Base-by-base conservation (phyloP, 2,888 invertebrate species). In the Uropetala carovei region DNA sequence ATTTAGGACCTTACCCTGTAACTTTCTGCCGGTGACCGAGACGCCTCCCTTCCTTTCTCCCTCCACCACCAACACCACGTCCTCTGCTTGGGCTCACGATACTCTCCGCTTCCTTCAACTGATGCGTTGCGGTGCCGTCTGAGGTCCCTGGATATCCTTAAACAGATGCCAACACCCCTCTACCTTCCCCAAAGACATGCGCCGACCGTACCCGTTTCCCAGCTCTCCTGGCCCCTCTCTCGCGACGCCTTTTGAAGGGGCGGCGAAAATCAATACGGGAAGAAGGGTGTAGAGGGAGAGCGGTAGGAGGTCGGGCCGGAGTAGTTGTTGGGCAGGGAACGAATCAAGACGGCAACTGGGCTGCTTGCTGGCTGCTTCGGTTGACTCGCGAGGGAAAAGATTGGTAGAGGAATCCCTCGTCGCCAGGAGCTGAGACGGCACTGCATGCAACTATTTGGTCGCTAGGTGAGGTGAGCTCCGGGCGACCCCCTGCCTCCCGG, bases 251-350 rank as follows among this genome's bases (percentile, higher is more conserved):
- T 75, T 27, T 75, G 43, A 43, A 43, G 43, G 43, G 43, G 43
- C 43, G 43, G 75, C 75, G 75, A 75, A 75, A 75, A 75, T 75
- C 75, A 75, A 75, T 75, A 75, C 75, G 18, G 27, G 75, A 27
- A 64, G 64, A 64, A 68, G 68, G 68, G 68, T 68, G 68, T 68
- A 68, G 68, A 68, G 68, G 2, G n/a, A 18, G 68, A 68, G 68
- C n/a, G 68, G 43, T 43, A 43, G 43, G 43, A 43, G 43, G 43
- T 43, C 43, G 43, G 5, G 43, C 43, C 43, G n/a, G 68, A 27
- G 75, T 27, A 75, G 75, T 75, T 27, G 75, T 75, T 75, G 13
- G 75, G 75, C 22, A 13, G 68, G 68, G 68, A 22, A 68, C 68
- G 68, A n/a, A 68, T 18, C 68, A 27, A 75, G 75, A 75, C 75